phyloP scores from a whole-genome alignment of 2,113 vertebrate genomes.

The Rattus rattus region DNA sequence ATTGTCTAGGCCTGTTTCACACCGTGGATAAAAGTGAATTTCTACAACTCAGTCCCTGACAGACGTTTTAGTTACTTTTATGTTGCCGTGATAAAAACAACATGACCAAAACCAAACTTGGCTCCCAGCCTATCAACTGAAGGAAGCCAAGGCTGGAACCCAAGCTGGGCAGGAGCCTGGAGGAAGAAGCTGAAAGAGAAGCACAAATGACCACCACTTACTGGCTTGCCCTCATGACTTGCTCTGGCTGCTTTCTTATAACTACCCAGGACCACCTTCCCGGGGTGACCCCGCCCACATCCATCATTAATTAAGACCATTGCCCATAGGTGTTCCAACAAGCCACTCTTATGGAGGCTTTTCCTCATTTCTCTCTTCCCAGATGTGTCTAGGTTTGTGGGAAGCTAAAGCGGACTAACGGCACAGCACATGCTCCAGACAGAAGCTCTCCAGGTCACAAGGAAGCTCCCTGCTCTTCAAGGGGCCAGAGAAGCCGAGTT shows the following conservation, averaged over 20 bases:
- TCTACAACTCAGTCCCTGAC: neutral
- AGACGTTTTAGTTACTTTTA: neutral
- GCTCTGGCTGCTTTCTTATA: too few relatives aligned
- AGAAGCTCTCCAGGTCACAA: neutral
- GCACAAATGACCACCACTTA: neutral
- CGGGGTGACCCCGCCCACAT: neutral
- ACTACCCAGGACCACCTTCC: neutral
- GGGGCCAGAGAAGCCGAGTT: neutral
- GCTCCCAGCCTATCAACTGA: neutral
- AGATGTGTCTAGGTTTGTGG: neutral
- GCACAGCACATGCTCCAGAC: neutral
- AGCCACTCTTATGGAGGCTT: neutral
- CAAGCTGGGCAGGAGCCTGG: neutral
- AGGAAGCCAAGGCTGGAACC: neutral
- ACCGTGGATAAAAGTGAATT: slow-evolving; percentile 38
- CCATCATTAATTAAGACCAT: too few relatives aligned
- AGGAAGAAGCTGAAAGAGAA: neutral
- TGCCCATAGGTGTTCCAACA: neutral
- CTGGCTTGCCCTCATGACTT: neutral
- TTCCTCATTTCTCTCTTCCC: neutral
- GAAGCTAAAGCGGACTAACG: neutral
- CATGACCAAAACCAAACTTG: neutral
- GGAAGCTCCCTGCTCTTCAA: neutral
- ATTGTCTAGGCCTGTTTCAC: slow-evolving; percentile 26
- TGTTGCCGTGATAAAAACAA: neutral